Evolutionary conservation across 64 coral and sea anemone species (phyloP).

Genomic region (Montipora efflorescens): DNA sequence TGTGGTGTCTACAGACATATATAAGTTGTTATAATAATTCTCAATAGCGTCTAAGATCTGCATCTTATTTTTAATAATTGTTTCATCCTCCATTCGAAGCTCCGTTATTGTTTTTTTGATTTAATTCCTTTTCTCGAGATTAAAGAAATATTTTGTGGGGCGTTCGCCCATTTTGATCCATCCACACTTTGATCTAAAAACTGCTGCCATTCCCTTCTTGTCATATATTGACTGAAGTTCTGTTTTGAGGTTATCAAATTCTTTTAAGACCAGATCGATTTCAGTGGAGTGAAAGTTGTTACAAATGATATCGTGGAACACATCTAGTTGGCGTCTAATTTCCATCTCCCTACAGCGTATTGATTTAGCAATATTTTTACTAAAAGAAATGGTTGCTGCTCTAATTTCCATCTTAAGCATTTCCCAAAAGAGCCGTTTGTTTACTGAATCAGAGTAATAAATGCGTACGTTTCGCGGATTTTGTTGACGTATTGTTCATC

Average conservation of each 20-base stretch:
- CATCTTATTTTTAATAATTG: neutral
- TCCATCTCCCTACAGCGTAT: no score
- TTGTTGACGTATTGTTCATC: no score
- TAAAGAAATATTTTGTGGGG: neutral
- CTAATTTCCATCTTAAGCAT: no score
- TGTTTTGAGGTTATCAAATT: neutral
- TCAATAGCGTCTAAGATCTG: neutral
- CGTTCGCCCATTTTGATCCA: neutral
- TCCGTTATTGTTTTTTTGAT: no score
- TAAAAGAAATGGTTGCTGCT: no score
- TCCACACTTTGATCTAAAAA: neutral
- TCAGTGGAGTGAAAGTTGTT: neutral
- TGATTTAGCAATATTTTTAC: no score
- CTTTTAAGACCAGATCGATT: neutral
- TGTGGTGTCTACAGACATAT: neutral
- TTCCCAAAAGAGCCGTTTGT: no score
- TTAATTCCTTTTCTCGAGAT: no score
- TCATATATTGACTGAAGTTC: neutral
- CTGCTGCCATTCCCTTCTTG: neutral
- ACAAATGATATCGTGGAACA: neutral
- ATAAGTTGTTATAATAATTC: slow-evolving; percentile 4
- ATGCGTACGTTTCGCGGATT: no score
- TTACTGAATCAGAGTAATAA: no score
- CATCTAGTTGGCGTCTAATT: no score
- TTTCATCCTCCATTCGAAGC: no score